phyloP scores from a whole-genome alignment of 2,888 invertebrate genomes.

The Zaprionus obscuricornis region DNA sequence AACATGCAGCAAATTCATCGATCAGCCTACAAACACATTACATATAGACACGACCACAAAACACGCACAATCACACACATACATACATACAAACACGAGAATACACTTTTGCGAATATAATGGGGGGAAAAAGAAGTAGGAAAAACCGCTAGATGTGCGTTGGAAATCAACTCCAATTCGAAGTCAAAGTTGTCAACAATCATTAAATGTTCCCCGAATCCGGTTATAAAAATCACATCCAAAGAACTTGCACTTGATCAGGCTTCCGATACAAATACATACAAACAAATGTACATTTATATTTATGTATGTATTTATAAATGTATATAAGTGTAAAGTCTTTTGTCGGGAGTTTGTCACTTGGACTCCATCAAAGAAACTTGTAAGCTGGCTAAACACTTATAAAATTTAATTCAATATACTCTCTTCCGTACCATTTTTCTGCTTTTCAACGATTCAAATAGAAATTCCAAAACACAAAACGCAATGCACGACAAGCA shows the following conservation, averaged over 20 bases:
- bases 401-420: no score
- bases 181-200: constrained; percentile 62
- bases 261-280: constrained; percentile 26
- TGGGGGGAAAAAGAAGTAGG: constrained; percentile 9
- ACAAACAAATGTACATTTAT: no score
- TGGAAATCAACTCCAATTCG: constrained; percentile 42
- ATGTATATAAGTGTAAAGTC: constrained; percentile 4
- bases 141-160: constrained; percentile 40
- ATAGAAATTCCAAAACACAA: constrained; percentile 44
- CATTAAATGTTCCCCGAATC: constrained; percentile 53
- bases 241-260: constrained; percentile 53
- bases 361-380: no score
- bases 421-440: background rate
- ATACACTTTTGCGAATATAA: constrained; percentile 17
- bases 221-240: constrained; percentile 65
- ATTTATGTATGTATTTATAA: background rate
- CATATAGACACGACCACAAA: constrained; percentile 12
- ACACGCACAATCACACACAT: constrained; percentile 6
- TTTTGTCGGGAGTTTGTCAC: constrained; percentile 8
- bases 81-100: constrained; percentile 5
- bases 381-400: no score
- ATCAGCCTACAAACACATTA: constrained; percentile 40
- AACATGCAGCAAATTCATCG: constrained; percentile 51
- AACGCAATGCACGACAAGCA: constrained; percentile 52
- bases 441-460: constrained; percentile 24